Conservation (phyloP, 2,797 vertebrate genomes). For the Enteromius paludinosus region DNA sequence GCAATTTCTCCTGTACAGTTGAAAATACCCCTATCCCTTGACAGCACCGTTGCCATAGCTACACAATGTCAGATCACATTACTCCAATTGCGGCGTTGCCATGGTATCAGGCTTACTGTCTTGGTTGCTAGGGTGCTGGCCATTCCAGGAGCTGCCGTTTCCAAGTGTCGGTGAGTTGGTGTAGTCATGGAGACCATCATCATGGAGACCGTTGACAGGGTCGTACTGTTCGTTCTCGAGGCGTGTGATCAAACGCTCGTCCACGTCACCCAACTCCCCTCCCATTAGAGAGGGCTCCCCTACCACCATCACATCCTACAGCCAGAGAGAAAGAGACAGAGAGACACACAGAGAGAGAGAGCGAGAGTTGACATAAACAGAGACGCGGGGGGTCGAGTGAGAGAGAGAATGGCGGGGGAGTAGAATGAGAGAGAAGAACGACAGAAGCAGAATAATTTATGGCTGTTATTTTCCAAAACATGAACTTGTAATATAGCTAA, state of each 20-base stretch:
- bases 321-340: not conserved
- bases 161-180: slow-evolving; percentile 97
- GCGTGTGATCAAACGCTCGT: slow-evolving; percentile 99
- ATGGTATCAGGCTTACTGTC: slow-evolving; percentile 99
- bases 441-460: slow-evolving; percentile 25
- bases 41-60: slow-evolving; percentile 50
- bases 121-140: slow-evolving; percentile 97
- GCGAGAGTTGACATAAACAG: slow-evolving; percentile 24
- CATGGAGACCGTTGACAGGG: slow-evolving; percentile 95
- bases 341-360: slow-evolving; percentile 5
- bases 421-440: not conserved
- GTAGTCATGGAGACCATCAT: slow-evolving; percentile 94
- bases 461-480: not conserved
- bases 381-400: slow-evolving; percentile 8
- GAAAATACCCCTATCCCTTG: slow-evolving; percentile 47
- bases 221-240: slow-evolving; percentile 99
- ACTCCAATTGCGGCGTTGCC: slow-evolving; percentile 97
- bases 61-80: slow-evolving; percentile 67
- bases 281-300: slow-evolving; percentile 99
- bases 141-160: slow-evolving; percentile 98
- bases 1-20: slow-evolving; percentile 41
- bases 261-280: slow-evolving; percentile 98
- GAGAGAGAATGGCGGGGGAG: not conserved
- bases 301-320: slow-evolving; percentile 99
- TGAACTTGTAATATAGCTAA: slow-evolving; percentile 18